These are phyloP conservation scores for Theretra japonica DNA, from an alignment of 2,888 invertebrate genomes.

Conservation along the genomic window DNA sequence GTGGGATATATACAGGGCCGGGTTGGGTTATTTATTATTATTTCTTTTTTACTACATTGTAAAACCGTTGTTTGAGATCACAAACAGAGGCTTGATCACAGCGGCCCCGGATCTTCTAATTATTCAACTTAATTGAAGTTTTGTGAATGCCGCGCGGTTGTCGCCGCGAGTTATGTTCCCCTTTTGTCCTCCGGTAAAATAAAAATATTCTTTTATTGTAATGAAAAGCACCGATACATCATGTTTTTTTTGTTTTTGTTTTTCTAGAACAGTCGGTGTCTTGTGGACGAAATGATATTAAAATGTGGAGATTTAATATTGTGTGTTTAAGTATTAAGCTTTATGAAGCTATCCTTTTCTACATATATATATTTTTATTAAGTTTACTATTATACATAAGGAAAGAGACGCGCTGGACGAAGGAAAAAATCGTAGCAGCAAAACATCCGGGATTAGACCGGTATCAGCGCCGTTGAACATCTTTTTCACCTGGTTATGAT, in stretches of 20 bases:
- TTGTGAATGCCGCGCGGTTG: conserved; percentile 40
- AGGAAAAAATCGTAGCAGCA: too few species aligned
- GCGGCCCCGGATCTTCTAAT: conserved; percentile 48
- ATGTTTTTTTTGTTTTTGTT: conserved; percentile 8
- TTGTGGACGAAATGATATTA: background rate
- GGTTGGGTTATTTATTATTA: background rate
- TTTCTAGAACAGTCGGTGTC: background rate
- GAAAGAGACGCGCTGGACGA: too few species aligned
- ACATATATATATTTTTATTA: too few species aligned
- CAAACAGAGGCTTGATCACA: conserved; percentile 48
- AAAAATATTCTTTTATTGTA: background rate
- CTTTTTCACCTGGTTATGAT: too few species aligned
- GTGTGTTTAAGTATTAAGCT: background rate
- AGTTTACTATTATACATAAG: too few species aligned
- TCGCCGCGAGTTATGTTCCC: conserved; percentile 38
- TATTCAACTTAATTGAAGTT: conserved; percentile 64
- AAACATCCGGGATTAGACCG: too few species aligned
- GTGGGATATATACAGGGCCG: too few species aligned
- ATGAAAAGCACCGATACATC: conserved; percentile 13
- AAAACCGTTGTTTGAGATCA: conserved; percentile 29
- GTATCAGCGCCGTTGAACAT: too few species aligned
- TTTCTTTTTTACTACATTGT: background rate
- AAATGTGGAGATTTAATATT: background rate
- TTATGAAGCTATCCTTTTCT: too few species aligned
- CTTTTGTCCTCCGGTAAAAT: conserved; percentile 30